Conservation (phyloP, 2,113 vertebrate species). For the Mesitornis unicolor region DNA sequence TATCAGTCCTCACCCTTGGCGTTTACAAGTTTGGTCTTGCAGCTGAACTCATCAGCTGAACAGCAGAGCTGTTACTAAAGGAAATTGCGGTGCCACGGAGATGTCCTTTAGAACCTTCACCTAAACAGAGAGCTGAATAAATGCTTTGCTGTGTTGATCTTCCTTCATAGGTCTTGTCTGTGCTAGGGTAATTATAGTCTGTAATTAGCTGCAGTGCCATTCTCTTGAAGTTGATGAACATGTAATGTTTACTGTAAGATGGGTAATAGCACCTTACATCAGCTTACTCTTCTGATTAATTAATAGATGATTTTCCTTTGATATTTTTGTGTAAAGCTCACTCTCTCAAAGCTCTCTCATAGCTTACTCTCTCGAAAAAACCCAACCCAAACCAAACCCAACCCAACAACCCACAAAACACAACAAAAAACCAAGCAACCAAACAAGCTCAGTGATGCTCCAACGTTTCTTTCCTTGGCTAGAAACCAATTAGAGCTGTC, state of each 20-base stretch:
- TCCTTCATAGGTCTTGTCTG: neutral
- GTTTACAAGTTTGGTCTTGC: neutral
- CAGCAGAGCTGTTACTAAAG: neutral
- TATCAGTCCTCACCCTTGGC: fast-evolving
- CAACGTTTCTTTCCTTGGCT: neutral
- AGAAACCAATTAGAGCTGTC: neutral
- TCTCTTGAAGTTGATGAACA: neutral
- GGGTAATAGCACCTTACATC: neutral
- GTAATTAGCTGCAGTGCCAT: neutral
- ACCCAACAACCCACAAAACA: too few relatives aligned
- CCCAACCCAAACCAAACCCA: too few relatives aligned
- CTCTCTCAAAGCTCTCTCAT: too few relatives aligned
- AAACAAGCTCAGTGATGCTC: neutral
- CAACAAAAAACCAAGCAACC: neutral
- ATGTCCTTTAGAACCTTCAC: neutral
- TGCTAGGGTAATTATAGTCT: neutral
- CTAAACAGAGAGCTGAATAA: fast-evolving
- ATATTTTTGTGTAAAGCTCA: neutral
- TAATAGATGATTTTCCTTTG: neutral
- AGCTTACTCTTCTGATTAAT: neutral
- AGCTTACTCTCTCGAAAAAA: neutral
- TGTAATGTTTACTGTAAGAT: neutral
- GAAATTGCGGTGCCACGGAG: fast-evolving
- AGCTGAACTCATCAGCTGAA: neutral
- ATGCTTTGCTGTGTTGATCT: neutral